Evolutionary conservation across 2,888 invertebrate species (phyloP).

Genomic region (Itoplectis maculator): DNA sequence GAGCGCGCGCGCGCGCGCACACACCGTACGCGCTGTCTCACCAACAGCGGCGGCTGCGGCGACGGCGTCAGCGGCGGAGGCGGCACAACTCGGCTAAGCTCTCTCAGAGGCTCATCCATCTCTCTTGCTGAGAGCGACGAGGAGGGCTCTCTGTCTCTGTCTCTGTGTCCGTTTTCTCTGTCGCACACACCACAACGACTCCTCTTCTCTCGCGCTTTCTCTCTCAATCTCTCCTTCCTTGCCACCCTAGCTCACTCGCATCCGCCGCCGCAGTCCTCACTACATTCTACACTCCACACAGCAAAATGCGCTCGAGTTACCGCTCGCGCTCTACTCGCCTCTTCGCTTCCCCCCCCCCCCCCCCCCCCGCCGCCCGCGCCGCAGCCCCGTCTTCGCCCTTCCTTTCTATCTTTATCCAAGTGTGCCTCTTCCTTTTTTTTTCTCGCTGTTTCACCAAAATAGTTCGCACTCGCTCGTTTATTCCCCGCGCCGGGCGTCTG

Average conservation of each 20-base stretch:
- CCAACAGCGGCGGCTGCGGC: constrained; percentile 16
- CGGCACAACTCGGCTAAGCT: constrained; percentile 8
- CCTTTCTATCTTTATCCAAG: constrained; percentile 52
- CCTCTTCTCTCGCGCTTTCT: neutral
- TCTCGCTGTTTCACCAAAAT: constrained; percentile 50
- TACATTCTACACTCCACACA: constrained; percentile 24
- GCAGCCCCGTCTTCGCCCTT: neutral
- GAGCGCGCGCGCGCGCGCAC: constrained; percentile 21
- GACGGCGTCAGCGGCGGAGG: constrained; percentile 31
- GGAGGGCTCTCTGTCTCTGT: constrained; percentile 30
- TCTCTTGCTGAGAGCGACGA: constrained; percentile 46
- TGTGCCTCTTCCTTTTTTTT: constrained; percentile 18
- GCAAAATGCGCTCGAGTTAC: constrained; percentile 67
- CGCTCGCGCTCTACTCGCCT: constrained; percentile 50
- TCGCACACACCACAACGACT: constrained; percentile 7
- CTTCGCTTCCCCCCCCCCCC: constrained; percentile 8
- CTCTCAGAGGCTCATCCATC: constrained; percentile 44
- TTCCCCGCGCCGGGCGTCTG: constrained; percentile 4
- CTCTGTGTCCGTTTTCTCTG: constrained; percentile 9
- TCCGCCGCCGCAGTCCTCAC: neutral
- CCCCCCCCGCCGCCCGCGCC: neutral
- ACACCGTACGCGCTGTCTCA: constrained; percentile 46
- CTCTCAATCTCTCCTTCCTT: constrained; percentile 29
- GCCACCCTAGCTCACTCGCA: constrained; percentile 37
- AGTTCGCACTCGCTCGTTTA: constrained; percentile 48